A percentile compares a stretch with the other conserved stretches of the same genome.
Evolutionary conservation across 2,888 invertebrate genomes (phyloP).

Genomic region (Erebia epiphron): DNA sequence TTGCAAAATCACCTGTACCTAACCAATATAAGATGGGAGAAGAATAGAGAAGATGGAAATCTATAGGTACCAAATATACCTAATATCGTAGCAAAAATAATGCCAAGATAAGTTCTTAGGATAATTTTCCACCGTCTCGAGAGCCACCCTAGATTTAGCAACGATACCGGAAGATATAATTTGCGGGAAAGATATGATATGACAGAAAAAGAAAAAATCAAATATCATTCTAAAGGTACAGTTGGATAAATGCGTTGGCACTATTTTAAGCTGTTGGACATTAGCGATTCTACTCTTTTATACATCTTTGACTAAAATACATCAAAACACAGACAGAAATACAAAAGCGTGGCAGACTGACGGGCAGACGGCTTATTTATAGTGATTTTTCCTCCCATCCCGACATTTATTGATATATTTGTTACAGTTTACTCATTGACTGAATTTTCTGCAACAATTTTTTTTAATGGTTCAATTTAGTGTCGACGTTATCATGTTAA

Average conservation of each 20-base stretch:
- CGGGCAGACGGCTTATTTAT: slow-evolving; percentile 65
- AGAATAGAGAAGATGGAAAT: too few species aligned
- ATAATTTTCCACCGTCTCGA: too few species aligned
- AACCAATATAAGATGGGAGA: too few species aligned
- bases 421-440: slow-evolving; percentile 36
- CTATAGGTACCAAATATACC: too few species aligned
- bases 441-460: slow-evolving; percentile 26
- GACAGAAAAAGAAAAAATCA: too few species aligned
- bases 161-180: too few species aligned
- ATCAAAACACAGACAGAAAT: slow-evolving; percentile 66
- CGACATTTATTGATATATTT: slow-evolving; percentile 46
- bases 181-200: too few species aligned
- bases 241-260: slow-evolving; percentile 24
- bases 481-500: background rate
- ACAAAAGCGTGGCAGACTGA: slow-evolving; percentile 66
- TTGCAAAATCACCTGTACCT: too few species aligned
- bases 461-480: slow-evolving; percentile 28
- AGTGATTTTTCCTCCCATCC: slow-evolving; percentile 43
- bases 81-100: too few species aligned
- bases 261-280: slow-evolving; percentile 31
- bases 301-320: slow-evolving; percentile 63
- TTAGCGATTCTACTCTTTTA: slow-evolving; percentile 60
- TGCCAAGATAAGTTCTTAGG: too few species aligned
- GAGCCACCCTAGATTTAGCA: too few species aligned
- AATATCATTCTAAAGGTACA: too few species aligned